Base-by-base conservation (phyloP, 2,888 invertebrate species). In the Dorcus parallelipipedus region DNA sequence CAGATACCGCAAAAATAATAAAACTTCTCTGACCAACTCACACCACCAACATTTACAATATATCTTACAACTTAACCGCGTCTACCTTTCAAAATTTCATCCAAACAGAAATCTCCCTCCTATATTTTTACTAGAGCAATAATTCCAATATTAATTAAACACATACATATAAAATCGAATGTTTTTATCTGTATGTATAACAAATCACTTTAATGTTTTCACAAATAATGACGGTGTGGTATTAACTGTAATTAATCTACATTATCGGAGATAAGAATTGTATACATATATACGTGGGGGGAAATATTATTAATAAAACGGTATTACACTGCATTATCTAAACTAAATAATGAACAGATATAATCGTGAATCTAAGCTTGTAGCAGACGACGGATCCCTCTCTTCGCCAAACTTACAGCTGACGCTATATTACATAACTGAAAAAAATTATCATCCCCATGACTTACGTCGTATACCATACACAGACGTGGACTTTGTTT, bases 331-430 rank as follows among this genome's bases (percentile, higher is more conserved):
- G 17, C 38, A 20, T 51, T 51, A 51, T 51, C 45, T 45, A 45
- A 45, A 45, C 45, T 41, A 39, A 39, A 40, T 39, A 51, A 40
- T 41, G 20, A 23, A 38, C 33, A 20, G 17, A 48, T 26, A 26
- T 49, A 49, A 51, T 38, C 51, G 38, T 51, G 51, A 51, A 38
- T 51, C 40, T 40, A 41, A 51, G 38, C 38, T 53, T 40, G 23
- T 43, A 23, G 14, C 43, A 45, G 53, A 17, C 38, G 41, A 33
- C 17, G 33, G 26, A 23, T 56, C 60, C 60, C 64, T 62, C 20
- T 3, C 49, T 56, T 58, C 52, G 63, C 56, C 62, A 56, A 53
- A 55, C 50, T 55, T 63, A 67, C 69, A 71, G 69, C 71, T 71
- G 71, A 69, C 69, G 69, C 68, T 61, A 33, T 33, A 33, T 33